A percentile compares a stretch with the other conserved stretches of the same genome.
phyloP scores from a whole-genome alignment of 2,113 vertebrate species.

The Malurus melanocephalus region DNA sequence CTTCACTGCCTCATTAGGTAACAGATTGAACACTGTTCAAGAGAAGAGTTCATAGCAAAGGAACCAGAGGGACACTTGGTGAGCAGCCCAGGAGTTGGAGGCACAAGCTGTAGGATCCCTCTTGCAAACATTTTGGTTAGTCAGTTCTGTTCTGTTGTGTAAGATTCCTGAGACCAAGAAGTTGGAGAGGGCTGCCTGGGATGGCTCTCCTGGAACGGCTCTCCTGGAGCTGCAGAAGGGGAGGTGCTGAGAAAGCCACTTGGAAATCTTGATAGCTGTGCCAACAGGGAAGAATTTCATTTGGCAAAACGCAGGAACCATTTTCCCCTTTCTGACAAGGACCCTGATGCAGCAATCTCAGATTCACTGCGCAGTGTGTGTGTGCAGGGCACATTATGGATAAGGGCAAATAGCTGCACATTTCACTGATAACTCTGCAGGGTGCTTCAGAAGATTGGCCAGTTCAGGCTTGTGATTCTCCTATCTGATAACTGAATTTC shows the following conservation, averaged over 20 bases:
- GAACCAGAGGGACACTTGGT: not conserved
- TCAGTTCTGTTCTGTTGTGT: not conserved
- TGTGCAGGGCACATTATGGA: not conserved
- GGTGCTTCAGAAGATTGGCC: not conserved
- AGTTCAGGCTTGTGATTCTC: not conserved
- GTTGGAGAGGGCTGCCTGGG: not conserved
- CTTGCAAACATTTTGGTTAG: not conserved
- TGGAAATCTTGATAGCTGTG: not conserved
- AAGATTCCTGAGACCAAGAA: not conserved
- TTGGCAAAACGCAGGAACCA: not conserved
- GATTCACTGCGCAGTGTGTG: not conserved
- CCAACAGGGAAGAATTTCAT: not conserved
- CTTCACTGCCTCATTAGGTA: not conserved
- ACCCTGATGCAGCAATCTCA: not conserved
- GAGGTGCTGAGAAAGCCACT: not conserved
- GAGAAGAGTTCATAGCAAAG: not conserved
- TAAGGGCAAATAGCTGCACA: not conserved
- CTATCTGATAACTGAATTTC: not conserved
- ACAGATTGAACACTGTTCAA: not conserved
- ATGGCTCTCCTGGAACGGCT: not conserved
- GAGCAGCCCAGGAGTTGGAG: not conserved
- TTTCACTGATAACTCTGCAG: not conserved
- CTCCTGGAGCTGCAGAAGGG: fast-evolving
- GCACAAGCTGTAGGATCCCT: too few species aligned
- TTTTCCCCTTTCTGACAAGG: not conserved